Percentiles rank a stretch among this genome's conserved stretches.
These are phyloP conservation scores for Kuschelorhynchus macadamiae DNA, from an alignment of 2,888 invertebrate genomes.

Conservation along the genomic window DNA sequence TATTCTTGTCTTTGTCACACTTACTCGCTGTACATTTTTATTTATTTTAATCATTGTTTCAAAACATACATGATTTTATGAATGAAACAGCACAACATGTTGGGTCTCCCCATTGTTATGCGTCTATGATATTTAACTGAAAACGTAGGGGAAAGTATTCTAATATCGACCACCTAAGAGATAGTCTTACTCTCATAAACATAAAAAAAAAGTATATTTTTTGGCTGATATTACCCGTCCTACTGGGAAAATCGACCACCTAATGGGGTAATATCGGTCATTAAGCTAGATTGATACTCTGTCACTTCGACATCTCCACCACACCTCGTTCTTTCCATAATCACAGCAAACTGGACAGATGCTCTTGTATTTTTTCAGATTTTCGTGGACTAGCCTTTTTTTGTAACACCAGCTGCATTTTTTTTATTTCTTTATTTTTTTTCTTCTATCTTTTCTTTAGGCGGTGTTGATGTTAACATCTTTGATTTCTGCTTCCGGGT, in stretches of 20 bases:
- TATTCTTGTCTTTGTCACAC: no score
- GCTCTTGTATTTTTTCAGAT: slow-evolving; percentile 2
- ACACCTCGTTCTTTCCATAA: slow-evolving; percentile 20
- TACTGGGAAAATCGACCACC: neutral
- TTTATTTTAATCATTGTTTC: no score
- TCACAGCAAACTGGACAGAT: slow-evolving; percentile 14
- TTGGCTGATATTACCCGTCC: slow-evolving; percentile 14
- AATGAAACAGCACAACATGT: no score
- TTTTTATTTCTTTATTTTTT: slow-evolving; percentile 34
- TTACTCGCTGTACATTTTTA: no score
- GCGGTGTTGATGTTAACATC: slow-evolving; percentile 29
- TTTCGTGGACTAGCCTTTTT: slow-evolving; percentile 17
- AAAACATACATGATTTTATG: no score
- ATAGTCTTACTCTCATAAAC: neutral
- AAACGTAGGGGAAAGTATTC: slow-evolving; percentile 18
- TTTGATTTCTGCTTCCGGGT: slow-evolving; percentile 23
- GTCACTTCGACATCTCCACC: slow-evolving; percentile 26
- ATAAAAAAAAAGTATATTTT: slow-evolving; percentile 10
- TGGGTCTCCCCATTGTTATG: no score
- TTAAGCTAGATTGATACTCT: neutral
- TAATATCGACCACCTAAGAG: slow-evolving; percentile 17
- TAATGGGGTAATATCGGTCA: slow-evolving; percentile 14
- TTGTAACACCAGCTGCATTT: neutral
- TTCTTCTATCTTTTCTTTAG: slow-evolving; percentile 22
- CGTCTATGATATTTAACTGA: no score